These are phyloP conservation scores for Peromyscus eremicus DNA, from an alignment of 2,797 vertebrate genomes.

Conservation along the genomic window DNA sequence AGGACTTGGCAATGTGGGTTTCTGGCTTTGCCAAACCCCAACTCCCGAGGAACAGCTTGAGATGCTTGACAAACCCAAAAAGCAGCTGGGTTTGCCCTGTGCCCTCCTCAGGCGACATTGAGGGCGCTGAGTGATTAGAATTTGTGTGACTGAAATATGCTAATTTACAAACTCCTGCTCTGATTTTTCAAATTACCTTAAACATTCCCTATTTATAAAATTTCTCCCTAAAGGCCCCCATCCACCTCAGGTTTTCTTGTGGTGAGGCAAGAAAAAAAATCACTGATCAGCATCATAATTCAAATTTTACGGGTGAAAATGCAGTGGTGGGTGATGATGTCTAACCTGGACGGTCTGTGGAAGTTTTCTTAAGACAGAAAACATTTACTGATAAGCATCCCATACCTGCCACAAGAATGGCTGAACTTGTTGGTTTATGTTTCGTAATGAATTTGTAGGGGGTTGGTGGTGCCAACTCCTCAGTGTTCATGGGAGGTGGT, in stretches of 20 bases:
- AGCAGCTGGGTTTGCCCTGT: conserved; percentile 79
- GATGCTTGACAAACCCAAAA: conserved; percentile 84
- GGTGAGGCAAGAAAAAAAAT: conserved; percentile 32
- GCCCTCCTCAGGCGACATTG: conserved; percentile 66
- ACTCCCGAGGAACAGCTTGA: conserved; percentile 85
- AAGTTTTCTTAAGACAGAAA: conserved; percentile 41
- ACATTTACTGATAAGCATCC: neutral
- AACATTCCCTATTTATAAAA: conserved; percentile 60
- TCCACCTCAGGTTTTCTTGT: conserved; percentile 48
- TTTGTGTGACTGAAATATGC: conserved; percentile 59
- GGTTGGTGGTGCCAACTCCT: neutral
- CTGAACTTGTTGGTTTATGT: conserved; percentile 33
- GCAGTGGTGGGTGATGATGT: neutral
- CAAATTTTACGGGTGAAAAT: conserved; percentile 65
- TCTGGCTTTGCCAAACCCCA: conserved; percentile 83
- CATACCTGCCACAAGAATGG: conserved; percentile 1
- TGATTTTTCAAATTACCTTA: conserved; percentile 70
- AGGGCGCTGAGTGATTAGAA: conserved; percentile 46
- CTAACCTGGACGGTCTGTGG: neutral
- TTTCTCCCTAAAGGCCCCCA: conserved; percentile 60
- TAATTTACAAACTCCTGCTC: conserved; percentile 63
- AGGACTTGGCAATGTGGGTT: conserved; percentile 78
- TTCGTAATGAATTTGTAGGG: neutral
- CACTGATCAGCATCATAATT: conserved; percentile 45
- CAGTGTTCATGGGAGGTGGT: neutral